These are phyloP conservation scores for Cheilosia pagana DNA, from an alignment of 2,888 invertebrate species.

Conservation along the genomic window DNA sequence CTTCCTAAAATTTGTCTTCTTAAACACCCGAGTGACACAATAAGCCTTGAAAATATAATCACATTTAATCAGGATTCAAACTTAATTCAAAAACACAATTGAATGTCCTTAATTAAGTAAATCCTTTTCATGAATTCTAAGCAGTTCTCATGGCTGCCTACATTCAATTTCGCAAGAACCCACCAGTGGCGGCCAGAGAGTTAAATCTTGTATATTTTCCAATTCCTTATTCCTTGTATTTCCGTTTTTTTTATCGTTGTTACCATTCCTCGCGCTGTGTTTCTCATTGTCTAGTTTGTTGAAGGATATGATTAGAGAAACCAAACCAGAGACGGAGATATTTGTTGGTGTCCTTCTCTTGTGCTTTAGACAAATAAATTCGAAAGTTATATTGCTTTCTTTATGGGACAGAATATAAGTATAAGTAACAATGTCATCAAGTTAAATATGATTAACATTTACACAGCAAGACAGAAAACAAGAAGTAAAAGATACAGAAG, in stretches of 20 bases:
- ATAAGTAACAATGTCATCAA: conserved; percentile 41
- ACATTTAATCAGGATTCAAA: conserved; percentile 74
- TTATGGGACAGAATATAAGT: conserved; percentile 2
- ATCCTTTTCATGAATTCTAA: conserved; percentile 74
- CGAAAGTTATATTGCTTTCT: conserved; percentile 56
- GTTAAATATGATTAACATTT: conserved; percentile 32
- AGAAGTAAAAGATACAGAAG: background rate
- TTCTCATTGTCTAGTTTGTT: conserved; percentile 63
- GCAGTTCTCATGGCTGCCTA: conserved; percentile 61
- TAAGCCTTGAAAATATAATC: conserved; percentile 69
- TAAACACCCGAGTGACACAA: conserved; percentile 56
- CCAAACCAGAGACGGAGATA: conserved; percentile 6
- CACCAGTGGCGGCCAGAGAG: background rate
- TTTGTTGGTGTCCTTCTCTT: conserved; percentile 1
- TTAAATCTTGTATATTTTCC: conserved; percentile 46
- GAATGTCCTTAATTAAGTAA: conserved; percentile 75
- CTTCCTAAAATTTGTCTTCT: conserved; percentile 39
- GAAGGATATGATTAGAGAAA: conserved; percentile 59
- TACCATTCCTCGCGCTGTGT: conserved; percentile 5
- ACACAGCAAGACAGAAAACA: background rate
- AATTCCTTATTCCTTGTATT: conserved; percentile 17
- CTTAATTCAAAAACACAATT: conserved; percentile 74
- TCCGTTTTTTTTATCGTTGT: conserved; percentile 13
- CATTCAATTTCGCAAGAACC: conserved; percentile 53
- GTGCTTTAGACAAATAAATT: conserved; percentile 55